Conservation (phyloP, 64 coral and sea anemone genomes). For the Porites australiensis region DNA sequence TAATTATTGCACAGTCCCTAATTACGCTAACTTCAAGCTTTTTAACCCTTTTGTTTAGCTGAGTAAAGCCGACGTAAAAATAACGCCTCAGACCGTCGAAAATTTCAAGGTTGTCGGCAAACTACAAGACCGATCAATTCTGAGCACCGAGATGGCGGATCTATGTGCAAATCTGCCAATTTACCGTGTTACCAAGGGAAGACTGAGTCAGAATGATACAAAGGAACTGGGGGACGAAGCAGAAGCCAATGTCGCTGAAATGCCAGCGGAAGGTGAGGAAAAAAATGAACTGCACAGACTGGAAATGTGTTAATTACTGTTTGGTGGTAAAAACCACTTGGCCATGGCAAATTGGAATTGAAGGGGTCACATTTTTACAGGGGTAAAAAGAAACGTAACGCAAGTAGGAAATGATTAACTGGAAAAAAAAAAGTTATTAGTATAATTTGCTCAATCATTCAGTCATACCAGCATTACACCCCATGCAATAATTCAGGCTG, state of each 20-base stretch:
- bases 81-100: background rate
- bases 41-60: background rate
- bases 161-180: background rate
- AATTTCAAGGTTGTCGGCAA: background rate
- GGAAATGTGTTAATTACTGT: too few species aligned
- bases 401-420: too few species aligned
- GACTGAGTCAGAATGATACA: background rate
- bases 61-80: background rate
- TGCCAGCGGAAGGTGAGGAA: background rate
- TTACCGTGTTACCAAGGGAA: background rate
- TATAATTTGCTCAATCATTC: too few species aligned
- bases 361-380: too few species aligned
- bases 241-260: background rate
- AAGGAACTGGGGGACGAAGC: background rate
- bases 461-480: too few species aligned
- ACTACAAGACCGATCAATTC: background rate
- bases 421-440: too few species aligned
- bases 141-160: slow-evolving; percentile 3
- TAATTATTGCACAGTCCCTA: too few species aligned
- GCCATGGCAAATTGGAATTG: too few species aligned
- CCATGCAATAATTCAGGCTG: too few species aligned
- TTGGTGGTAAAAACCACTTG: too few species aligned
- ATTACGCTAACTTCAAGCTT: too few species aligned
- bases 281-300: background rate
- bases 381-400: too few species aligned